These are phyloP conservation scores for Urocyon cinereoargenteus DNA, from an alignment of 2,797 vertebrate genomes.

Conservation along the genomic window DNA sequence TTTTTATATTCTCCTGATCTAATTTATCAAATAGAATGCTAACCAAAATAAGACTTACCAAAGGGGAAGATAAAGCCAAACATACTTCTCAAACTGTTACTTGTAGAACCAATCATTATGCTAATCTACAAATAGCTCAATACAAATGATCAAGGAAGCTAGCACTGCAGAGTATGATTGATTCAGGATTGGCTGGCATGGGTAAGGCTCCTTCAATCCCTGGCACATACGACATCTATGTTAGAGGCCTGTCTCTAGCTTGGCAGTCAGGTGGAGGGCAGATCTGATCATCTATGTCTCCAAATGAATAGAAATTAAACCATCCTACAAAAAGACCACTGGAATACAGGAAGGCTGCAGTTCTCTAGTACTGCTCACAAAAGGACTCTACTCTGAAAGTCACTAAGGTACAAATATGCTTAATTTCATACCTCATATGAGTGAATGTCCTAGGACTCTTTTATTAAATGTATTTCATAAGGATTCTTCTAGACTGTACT, in stretches of 20 bases:
- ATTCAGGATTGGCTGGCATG: background rate
- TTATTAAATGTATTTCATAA: background rate
- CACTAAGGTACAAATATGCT: background rate
- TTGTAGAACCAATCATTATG: background rate
- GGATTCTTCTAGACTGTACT: background rate
- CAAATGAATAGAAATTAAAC: conserved; percentile 13
- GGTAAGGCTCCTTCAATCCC: background rate
- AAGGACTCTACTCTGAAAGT: conserved; percentile 23
- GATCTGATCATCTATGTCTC: background rate
- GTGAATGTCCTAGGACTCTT: background rate
- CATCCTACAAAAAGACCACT: background rate
- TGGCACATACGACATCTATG: background rate
- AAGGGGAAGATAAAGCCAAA: conserved; percentile 33
- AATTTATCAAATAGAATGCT: conserved; percentile 13
- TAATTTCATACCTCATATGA: background rate
- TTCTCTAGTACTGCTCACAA: background rate
- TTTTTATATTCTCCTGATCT: background rate
- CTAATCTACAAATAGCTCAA: background rate
- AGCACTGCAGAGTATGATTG: background rate
- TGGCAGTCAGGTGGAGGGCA: background rate
- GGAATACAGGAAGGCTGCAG: background rate
- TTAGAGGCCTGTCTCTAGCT: background rate
- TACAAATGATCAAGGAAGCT: background rate
- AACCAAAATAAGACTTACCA: conserved; percentile 4
- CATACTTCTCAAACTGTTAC: background rate